Percentiles rank a stretch among this genome's conserved stretches.
Conservation (phyloP, 2,797 vertebrate species). For the Schizopygopsis malacanthus region DNA sequence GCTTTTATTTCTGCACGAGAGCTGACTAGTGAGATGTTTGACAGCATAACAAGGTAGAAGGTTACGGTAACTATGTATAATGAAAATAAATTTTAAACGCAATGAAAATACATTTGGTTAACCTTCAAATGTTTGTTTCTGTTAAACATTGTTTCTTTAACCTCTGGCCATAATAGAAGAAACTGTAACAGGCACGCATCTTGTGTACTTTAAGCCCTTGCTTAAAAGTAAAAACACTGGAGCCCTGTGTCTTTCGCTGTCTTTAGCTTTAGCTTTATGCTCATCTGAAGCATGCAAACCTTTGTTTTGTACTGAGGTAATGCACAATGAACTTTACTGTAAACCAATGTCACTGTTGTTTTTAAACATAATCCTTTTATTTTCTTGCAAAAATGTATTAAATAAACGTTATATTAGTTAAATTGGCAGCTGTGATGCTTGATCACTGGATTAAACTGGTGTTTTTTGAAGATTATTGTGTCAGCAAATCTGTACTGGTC, state of each 20-base stretch:
- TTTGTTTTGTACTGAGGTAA: background rate
- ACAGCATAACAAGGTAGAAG: background rate
- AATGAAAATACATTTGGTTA: background rate
- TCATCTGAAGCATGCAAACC: background rate
- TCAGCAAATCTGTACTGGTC: background rate
- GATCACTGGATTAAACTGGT: background rate
- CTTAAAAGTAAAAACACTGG: too few relatives aligned
- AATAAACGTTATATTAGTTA: background rate
- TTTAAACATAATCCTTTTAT: background rate
- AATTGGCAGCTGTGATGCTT: background rate
- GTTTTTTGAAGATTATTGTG: background rate
- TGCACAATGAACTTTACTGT: background rate
- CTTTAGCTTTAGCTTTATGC: background rate
- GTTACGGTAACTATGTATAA: background rate
- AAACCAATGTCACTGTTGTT: background rate
- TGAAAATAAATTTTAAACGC: background rate
- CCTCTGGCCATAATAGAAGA: background rate
- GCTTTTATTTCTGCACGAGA: background rate
- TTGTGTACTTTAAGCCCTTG: background rate
- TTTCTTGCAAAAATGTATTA: background rate
- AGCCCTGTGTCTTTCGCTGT: background rate
- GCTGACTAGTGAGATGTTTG: background rate
- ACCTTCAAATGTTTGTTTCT: background rate
- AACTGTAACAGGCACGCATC: background rate
- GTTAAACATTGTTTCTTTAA: background rate